Evolutionary conservation across 2,888 invertebrate species (phyloP), one percentile per base, ranked within the genome.

Genomic region (Leucoptera coffeella): DNA sequence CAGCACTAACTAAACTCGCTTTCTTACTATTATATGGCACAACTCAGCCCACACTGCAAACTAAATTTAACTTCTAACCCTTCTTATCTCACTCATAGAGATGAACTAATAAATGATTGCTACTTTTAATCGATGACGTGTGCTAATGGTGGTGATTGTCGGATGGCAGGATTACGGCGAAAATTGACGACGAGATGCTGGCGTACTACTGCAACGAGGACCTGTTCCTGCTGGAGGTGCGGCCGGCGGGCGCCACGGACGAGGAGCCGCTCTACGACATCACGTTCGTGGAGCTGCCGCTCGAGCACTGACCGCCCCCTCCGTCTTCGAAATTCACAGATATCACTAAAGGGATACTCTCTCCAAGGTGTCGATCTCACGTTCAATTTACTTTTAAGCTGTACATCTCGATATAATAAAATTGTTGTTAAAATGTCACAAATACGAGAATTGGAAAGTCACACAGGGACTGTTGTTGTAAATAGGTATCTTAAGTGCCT

Each of bases 161-260:
- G 17, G 6, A 9, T 17, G 17, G 17, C 79, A 96, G 95, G 80
- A 91, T 96, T 81, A 89, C 90, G 74, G 95, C 96, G 80, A 94
- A 94, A 82, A 91, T 99, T 87, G 99, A 99, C 73, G 96, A 97
- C 60, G 95, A 97, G 55, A 96, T 97, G 89, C 78, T 99, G 51
- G 88, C 90, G 41, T 93, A 93, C 65, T 99, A 99, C 71, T 94
- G 93, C 71, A 96, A 99, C 69, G 96, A 99, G 74, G 95, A 96
- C 56, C 78, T 92, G 41, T 95, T 94, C 71, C 73, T 92, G 47
- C 73, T 95, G 54, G 92, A 94, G 64, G 86, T 96, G 47, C 85
- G 89, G 54, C 85, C 85, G 43, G 77, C 78, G 35, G 59, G 61
- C 33, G 62, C 73, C 34, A 61, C 59, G 41, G 77, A 78, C 39